phyloP scores from a whole-genome alignment of 2,888 invertebrate genomes.

The Drosophila neonasuta region DNA sequence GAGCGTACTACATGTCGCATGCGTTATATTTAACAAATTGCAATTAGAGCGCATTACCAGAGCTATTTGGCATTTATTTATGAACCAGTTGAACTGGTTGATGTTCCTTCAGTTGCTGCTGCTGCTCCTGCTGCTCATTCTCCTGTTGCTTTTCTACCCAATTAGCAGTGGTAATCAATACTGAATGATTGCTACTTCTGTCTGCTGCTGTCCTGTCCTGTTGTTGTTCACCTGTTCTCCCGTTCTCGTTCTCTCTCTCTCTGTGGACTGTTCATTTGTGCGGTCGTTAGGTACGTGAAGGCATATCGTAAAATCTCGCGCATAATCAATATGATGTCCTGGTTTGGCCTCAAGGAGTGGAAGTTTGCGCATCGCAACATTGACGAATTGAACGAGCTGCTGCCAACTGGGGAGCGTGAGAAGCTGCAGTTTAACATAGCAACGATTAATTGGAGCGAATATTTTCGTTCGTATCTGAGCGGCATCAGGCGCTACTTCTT shows the following conservation, averaged over 20 bases:
- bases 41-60: slow-evolving; percentile 64
- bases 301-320: slow-evolving; percentile 81
- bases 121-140: neutral
- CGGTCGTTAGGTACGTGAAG: slow-evolving; percentile 75
- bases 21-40: slow-evolving; percentile 58
- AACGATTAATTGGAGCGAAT: slow-evolving; percentile 86
- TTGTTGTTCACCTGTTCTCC: too few species aligned
- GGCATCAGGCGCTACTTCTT: slow-evolving; percentile 87
- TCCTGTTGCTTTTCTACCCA: slow-evolving; percentile 13
- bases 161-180: slow-evolving; percentile 49
- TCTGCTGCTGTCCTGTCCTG: neutral
- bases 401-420: slow-evolving; percentile 67
- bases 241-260: neutral
- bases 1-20: slow-evolving; percentile 24
- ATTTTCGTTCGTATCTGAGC: slow-evolving; percentile 86
- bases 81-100: slow-evolving; percentile 28
- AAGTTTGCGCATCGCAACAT: slow-evolving; percentile 81
- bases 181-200: slow-evolving; percentile 1
- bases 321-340: slow-evolving; percentile 82
- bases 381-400: slow-evolving; percentile 78
- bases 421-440: slow-evolving; percentile 84
- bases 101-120: neutral
- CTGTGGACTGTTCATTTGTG: neutral
- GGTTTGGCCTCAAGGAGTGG: slow-evolving; percentile 82
- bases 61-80: slow-evolving; percentile 55